Base-by-base conservation (phyloP, 2,113 vertebrate genomes). In the Haplochromis vanheusdeni region DNA sequence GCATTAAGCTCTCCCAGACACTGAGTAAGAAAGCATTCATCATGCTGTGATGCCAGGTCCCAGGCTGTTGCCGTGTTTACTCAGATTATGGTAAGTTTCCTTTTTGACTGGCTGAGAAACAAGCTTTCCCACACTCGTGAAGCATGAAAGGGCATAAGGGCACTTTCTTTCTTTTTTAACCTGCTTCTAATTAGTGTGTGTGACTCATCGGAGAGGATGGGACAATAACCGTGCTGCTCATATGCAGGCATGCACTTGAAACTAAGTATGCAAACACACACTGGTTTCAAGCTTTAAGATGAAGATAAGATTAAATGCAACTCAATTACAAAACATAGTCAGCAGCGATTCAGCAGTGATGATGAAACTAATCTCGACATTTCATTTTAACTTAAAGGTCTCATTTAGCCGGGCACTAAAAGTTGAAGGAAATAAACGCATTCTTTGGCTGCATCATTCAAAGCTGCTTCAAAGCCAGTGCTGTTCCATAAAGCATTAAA, bases 41-140 rank as follows among this genome's bases (percentile, higher is more conserved):
- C 73, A 77, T 52, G 60, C 9, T 23, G 21, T 26, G 26, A 40
- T 33, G 11, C 42, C 82, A 83, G 47, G 83, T 89, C 79, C 75
- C 85, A 84, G 86, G 56, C 86, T 75, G 58, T 79, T 45, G 33
- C 81, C 58, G 11, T 79, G 87, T 91, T 92, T 91, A 92, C 89
- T 87, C 89, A 85, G 68, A 73, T 85, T 85, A 82, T 65, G 86
- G 70, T 70, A 75, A 82, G 19, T 84, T 88, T 92, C 21, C 13
- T 68, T 90, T 93, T 87, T 89, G 65, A 92, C 79, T 89, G 79
- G 33, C 10, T 47, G 14, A 86, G 73, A 79, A 81, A 77, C 80
- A 79, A 84, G 23, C 17, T 23, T 90, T 94, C 90, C 91, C 93
- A 93, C 89, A 80, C 80, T 47, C 26, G 56, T 16, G 23, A 80